These are phyloP conservation scores for Otus sunia DNA, from an alignment of 2,113 vertebrate genomes.

Conservation along the genomic window DNA sequence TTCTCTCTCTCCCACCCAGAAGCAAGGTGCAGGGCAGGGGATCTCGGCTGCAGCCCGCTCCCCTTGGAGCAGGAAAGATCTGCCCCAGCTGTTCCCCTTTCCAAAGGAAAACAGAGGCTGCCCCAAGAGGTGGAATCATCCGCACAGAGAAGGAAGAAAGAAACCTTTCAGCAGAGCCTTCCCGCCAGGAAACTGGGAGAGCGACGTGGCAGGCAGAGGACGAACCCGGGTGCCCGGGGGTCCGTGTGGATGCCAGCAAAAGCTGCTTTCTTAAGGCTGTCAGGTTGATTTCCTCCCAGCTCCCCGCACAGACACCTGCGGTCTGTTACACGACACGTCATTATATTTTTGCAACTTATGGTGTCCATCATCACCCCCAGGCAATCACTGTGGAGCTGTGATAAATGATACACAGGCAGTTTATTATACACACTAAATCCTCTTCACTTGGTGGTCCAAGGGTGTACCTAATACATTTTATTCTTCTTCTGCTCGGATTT, in stretches of 20 bases:
- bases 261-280: not conserved
- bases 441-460: not conserved
- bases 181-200: not conserved
- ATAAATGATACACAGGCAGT: conserved; percentile 3
- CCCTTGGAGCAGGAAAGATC: not conserved
- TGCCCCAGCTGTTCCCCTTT: not conserved
- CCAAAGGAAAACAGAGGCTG: not conserved
- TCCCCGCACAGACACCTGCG: conserved; percentile 14
- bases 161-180: not conserved
- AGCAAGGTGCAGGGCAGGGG: not conserved
- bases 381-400: not conserved
- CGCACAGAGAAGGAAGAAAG: not conserved
- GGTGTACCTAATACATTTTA: not conserved
- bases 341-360: not conserved
- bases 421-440: conserved; percentile 22
- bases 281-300: not conserved
- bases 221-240: not conserved
- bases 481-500: not conserved
- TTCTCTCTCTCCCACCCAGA: not conserved
- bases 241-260: not conserved
- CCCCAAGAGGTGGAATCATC: not conserved
- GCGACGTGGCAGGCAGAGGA: not conserved
- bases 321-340: conserved; percentile 34
- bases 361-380: conserved; percentile 49
- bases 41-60: accelerated